phyloP scores from a whole-genome alignment of 2,888 invertebrate species.

The Amphimallon solstitiale region DNA sequence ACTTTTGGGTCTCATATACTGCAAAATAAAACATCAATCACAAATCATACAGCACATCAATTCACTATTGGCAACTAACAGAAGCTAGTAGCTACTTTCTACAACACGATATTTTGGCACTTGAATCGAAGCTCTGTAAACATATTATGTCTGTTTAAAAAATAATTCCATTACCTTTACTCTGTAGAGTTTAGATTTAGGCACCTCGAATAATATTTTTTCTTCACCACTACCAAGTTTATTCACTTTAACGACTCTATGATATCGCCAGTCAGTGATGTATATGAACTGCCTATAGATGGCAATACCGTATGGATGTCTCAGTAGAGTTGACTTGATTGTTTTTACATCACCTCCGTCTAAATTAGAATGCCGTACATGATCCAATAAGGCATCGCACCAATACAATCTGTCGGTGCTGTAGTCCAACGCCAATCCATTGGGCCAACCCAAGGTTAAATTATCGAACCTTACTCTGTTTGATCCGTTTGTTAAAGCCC shows the following conservation, averaged over 20 bases:
- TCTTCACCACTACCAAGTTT: constrained; percentile 90
- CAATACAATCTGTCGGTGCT: constrained; percentile 90
- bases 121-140: too few relatives aligned
- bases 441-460: constrained; percentile 96
- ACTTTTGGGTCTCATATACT: too few relatives aligned
- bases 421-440: constrained; percentile 94
- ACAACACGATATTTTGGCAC: too few relatives aligned
- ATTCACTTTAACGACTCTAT: constrained; percentile 90
- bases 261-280: constrained; percentile 96
- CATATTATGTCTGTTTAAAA: too few relatives aligned
- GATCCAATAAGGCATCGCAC: constrained; percentile 96
- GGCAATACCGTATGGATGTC: constrained; percentile 92
- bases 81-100: too few relatives aligned
- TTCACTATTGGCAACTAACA: too few relatives aligned
- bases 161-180: constrained; percentile 85
- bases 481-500: constrained; percentile 90
- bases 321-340: constrained; percentile 84
- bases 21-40: too few relatives aligned
- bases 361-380: constrained; percentile 92
- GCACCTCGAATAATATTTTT: constrained; percentile 85
- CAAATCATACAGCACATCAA: too few relatives aligned
- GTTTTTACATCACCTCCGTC: constrained; percentile 93
- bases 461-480: constrained; percentile 88
- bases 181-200: constrained; percentile 89
- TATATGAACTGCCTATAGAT: constrained; percentile 93